Percentiles rank a stretch among this genome's conserved stretches.
These are phyloP conservation scores for Hycleus phaleratus DNA, from an alignment of 1,140 invertebrate genomes.

Conservation along the genomic window DNA sequence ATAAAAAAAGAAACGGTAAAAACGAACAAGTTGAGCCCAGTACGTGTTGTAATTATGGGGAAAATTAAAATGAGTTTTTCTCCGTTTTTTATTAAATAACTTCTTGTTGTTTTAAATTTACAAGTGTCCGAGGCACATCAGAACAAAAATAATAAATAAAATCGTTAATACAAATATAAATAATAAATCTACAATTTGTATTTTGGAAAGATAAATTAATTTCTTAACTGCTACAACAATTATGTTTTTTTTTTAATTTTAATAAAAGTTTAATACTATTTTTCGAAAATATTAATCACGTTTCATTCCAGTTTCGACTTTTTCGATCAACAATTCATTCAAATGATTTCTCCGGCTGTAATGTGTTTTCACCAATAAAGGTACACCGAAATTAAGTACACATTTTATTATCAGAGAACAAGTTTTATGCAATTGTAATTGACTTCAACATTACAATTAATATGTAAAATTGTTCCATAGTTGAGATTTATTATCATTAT, in stretches of 20 bases:
- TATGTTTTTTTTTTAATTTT: too few relatives aligned
- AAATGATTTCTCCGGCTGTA: too few relatives aligned
- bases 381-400: conserved; percentile 25
- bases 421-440: conserved; percentile 18
- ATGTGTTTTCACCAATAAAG: not conserved
- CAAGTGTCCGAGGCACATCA: conserved; percentile 23
- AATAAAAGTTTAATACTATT: conserved; percentile 13
- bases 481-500: too few relatives aligned
- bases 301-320: not conserved
- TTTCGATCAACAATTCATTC: not conserved
- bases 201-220: conserved; percentile 12
- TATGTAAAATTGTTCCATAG: conserved; percentile 6
- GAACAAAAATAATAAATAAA: conserved; percentile 24
- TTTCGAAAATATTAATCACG: conserved; percentile 12
- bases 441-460: conserved; percentile 20
- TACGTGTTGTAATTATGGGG: too few relatives aligned
- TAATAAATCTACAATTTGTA: conserved; percentile 3
- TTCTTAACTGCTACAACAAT: conserved; percentile 10
- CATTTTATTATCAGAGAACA: conserved; percentile 13
- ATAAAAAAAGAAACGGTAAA: too few relatives aligned
- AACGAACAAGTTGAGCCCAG: too few relatives aligned
- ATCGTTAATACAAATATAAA: conserved; percentile 15
- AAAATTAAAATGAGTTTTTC: too few relatives aligned
- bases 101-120: conserved; percentile 8
- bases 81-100: conserved; percentile 18